These are phyloP conservation scores for Schizothorax lantsangensis DNA, from an alignment of 2,797 vertebrate genomes.

Conservation along the genomic window DNA sequence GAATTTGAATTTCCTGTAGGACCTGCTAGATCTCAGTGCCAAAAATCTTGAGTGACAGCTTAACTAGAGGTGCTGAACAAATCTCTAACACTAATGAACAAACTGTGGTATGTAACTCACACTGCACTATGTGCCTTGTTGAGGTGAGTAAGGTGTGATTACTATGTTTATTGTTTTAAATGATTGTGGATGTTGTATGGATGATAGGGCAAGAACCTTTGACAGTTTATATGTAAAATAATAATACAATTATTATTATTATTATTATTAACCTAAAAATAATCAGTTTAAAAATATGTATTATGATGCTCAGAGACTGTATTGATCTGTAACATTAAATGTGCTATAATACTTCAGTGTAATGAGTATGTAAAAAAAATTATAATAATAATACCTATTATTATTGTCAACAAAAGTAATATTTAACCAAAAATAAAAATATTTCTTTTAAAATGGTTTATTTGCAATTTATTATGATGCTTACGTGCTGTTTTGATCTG, in stretches of 20 bases:
- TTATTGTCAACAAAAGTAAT: no score
- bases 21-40: slow-evolving; percentile 22
- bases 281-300: background rate
- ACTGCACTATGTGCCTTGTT: background rate
- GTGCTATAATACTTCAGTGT: background rate
- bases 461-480: background rate
- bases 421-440: no score
- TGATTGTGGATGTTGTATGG: background rate
- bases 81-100: background rate
- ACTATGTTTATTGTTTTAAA: background rate
- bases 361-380: background rate
- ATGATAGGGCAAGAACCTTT: background rate
- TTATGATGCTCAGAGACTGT: background rate
- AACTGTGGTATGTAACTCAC: background rate
- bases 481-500: background rate
- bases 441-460: no score
- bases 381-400: no score
- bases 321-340: background rate
- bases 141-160: background rate
- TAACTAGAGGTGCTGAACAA: background rate
- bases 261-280: background rate
- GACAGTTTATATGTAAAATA: background rate
- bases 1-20: slow-evolving; percentile 4
- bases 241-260: no score
- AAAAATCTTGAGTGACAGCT: background rate